These are phyloP conservation scores for Orestias chungarensis DNA, from an alignment of 2,797 vertebrate species.

Conservation along the genomic window DNA sequence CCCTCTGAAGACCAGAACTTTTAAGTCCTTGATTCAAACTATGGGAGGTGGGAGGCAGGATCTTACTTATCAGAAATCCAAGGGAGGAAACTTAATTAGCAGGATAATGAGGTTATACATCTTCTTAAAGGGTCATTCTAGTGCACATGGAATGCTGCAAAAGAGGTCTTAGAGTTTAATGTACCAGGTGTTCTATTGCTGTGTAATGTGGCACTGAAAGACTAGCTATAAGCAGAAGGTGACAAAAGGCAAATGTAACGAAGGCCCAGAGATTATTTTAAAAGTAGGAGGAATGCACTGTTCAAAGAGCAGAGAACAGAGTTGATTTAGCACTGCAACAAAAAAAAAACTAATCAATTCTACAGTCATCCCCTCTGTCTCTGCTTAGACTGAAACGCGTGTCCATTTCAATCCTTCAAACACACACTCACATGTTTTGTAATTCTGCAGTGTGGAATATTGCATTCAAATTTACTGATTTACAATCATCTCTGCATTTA, in stretches of 20 bases:
- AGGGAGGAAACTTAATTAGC: slow-evolving; percentile 64
- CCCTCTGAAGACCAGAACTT: slow-evolving; percentile 38
- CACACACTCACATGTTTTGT: slow-evolving; percentile 8
- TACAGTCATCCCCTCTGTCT: slow-evolving; percentile 56
- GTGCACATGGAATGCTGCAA: slow-evolving; percentile 20
- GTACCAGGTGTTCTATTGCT: slow-evolving; percentile 29
- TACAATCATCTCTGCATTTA: not conserved
- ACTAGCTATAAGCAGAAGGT: slow-evolving; percentile 20
- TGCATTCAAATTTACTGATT: slow-evolving; percentile 13
- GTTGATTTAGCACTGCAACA: slow-evolving; percentile 58
- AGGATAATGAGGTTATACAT: slow-evolving; percentile 67
- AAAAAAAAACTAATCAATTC: slow-evolving; percentile 63
- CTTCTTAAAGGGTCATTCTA: slow-evolving; percentile 66
- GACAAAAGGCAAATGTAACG: slow-evolving; percentile 38
- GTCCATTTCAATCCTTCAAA: slow-evolving; percentile 20
- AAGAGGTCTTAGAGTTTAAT: slow-evolving; percentile 56
- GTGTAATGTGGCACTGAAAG: slow-evolving; percentile 16
- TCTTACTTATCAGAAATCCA: slow-evolving; percentile 50
- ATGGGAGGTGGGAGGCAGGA: slow-evolving; percentile 8
- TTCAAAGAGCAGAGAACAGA: slow-evolving; percentile 43
- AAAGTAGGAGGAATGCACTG: slow-evolving; percentile 55
- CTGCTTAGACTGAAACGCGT: slow-evolving; percentile 55
- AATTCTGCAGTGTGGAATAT: slow-evolving; percentile 1
- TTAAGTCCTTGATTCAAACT: slow-evolving; percentile 40
- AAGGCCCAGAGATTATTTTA: slow-evolving; percentile 38